A percentile compares a stretch with the other conserved stretches of the same genome.
Evolutionary conservation across 1,140 invertebrate genomes (phyloP).

Genomic region (Drosophila nasuta): DNA sequence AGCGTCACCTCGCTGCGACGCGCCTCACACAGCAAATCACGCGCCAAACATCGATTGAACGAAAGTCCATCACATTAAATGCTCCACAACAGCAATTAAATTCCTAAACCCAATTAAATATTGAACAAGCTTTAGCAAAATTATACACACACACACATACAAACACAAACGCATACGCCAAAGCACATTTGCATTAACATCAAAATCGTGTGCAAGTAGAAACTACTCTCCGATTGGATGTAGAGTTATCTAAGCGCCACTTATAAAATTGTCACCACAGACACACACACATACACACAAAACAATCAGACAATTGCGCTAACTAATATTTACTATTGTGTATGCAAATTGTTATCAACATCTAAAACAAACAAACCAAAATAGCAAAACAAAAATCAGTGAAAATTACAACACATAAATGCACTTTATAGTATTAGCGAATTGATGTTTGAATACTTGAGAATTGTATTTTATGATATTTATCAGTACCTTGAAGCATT

Average conservation of each 20-base stretch:
- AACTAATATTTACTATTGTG: conserved; percentile 9
- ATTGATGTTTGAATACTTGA: conserved; percentile 61
- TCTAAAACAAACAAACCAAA: conserved; percentile 6
- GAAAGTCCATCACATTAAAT: conserved; percentile 84
- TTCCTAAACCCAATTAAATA: conserved; percentile 34
- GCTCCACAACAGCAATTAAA: conserved; percentile 37
- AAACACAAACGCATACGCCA: conserved; percentile 22
- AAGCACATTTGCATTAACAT: conserved; percentile 34
- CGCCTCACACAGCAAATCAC: conserved; percentile 84
- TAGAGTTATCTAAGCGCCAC: conserved; percentile 58
- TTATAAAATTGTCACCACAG: conserved; percentile 20
- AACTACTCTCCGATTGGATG: conserved; percentile 35
- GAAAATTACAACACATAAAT: conserved; percentile 32
- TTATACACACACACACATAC: conserved; percentile 21
- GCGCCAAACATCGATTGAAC: conserved; percentile 83
- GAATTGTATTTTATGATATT: conserved; percentile 58
- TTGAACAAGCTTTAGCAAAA: conserved; percentile 42
- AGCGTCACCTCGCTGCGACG: conserved; percentile 84
- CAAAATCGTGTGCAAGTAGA: conserved; percentile 27
- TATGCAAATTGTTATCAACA: conserved; percentile 58
- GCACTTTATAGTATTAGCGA: conserved; percentile 61
- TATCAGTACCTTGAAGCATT: conserved; percentile 72
- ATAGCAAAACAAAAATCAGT: conserved; percentile 4
- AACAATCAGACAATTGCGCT: conserved; percentile 25
- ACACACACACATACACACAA: conserved; percentile 6